Evolutionary conservation across 2,888 invertebrate genomes (phyloP).

Genomic region (Villa cingulata): DNA sequence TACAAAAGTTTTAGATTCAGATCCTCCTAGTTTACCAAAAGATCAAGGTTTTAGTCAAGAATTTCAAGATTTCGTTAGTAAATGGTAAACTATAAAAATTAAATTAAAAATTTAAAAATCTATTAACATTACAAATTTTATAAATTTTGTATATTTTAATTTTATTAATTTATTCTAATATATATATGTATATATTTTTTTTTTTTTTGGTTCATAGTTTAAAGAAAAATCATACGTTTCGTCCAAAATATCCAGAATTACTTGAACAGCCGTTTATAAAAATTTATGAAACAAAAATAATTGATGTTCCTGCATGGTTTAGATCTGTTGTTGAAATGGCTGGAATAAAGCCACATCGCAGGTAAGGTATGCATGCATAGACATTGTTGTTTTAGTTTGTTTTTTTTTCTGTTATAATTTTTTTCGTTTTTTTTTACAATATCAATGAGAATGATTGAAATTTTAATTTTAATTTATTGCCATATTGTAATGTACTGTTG

Average conservation of each 20-base stretch:
- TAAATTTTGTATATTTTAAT: neutral
- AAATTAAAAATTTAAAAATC: too few relatives aligned
- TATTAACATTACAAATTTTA: neutral
- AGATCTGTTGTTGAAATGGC: constrained; percentile 44
- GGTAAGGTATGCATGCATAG: constrained; percentile 21
- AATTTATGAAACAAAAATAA: constrained; percentile 54
- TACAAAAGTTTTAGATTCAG: constrained; percentile 78
- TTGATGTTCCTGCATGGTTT: constrained; percentile 77
- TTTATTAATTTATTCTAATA: constrained; percentile 4
- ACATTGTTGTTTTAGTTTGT: neutral
- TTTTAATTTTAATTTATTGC: too few relatives aligned
- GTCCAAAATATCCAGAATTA: constrained; percentile 88
- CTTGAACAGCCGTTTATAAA: constrained; percentile 80
- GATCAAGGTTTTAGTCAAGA: constrained; percentile 67
- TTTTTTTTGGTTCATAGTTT: constrained; percentile 44
- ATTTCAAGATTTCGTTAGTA: constrained; percentile 80
- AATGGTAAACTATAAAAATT: constrained; percentile 48
- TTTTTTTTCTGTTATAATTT: constrained; percentile 1
- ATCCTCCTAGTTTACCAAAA: constrained; percentile 71
- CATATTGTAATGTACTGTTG: too few relatives aligned
- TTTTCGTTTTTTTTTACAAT: too few relatives aligned
- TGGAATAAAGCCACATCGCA: constrained; percentile 31
- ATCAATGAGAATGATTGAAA: too few relatives aligned
- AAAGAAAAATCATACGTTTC: constrained; percentile 81
- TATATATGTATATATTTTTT: too few relatives aligned